phyloP scores from a whole-genome alignment of 2,797 vertebrate species.

The Tarsius wallacei region DNA sequence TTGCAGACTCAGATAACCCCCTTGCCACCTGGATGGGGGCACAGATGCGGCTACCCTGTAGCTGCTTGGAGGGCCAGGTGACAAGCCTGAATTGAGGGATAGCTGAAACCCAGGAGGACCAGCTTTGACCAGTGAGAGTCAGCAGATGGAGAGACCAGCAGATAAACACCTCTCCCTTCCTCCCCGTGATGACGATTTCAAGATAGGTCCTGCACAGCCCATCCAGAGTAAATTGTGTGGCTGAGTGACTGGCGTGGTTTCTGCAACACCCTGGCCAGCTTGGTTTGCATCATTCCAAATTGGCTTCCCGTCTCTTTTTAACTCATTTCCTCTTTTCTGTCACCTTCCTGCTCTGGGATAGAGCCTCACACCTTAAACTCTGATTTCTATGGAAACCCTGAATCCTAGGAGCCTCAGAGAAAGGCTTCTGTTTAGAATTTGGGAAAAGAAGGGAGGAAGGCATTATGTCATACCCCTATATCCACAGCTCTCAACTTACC shows the following conservation, averaged over 20 bases:
- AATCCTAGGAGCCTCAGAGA: background rate
- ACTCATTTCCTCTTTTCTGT: background rate
- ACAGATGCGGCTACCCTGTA: background rate
- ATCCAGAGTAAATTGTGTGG: too few species aligned
- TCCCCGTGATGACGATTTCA: background rate
- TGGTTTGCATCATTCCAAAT: too few species aligned
- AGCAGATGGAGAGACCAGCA: background rate
- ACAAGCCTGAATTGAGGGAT: background rate
- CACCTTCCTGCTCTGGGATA: background rate
- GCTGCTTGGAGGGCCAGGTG: background rate
- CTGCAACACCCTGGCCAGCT: accelerated
- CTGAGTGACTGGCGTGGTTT: background rate
- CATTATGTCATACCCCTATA: background rate
- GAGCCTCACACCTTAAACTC: background rate
- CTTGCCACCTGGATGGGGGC: background rate
- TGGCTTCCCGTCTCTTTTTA: background rate
- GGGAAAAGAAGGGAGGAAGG: background rate
- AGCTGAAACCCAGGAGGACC: background rate
- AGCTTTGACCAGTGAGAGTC: background rate
- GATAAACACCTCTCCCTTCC: background rate
- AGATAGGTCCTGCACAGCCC: background rate
- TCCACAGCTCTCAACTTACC: background rate
- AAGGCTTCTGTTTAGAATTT: background rate
- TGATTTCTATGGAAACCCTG: background rate
- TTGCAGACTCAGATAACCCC: too few species aligned